Conservation (phyloP, 2,888 invertebrate genomes). For the Amblyjoppa fuscipennis region DNA sequence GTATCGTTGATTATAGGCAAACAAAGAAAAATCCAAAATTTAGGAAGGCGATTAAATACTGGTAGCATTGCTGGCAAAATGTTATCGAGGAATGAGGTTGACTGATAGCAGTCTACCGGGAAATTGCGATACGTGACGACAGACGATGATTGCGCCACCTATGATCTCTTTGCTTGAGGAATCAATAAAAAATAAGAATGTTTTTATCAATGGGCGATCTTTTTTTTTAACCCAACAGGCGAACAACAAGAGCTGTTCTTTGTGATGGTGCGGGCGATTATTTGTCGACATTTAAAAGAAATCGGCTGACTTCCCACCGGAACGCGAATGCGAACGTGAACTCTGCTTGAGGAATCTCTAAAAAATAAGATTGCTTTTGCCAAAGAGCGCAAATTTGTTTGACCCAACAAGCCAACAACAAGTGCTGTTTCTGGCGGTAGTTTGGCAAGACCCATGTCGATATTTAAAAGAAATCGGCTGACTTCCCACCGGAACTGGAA, state of each 20-base stretch:
- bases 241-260: too few species aligned
- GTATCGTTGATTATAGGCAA: background rate
- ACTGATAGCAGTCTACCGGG: background rate
- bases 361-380: too few species aligned
- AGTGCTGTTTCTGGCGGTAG: too few species aligned
- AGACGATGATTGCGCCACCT: background rate
- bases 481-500: conserved; percentile 7
- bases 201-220: too few species aligned
- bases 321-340: background rate
- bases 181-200: too few species aligned
- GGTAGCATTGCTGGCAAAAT: background rate
- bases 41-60: background rate
- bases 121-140: background rate
- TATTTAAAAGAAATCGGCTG: background rate
- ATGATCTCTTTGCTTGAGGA: background rate
- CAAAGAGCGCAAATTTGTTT: too few species aligned
- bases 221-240: too few species aligned
- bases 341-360: too few species aligned
- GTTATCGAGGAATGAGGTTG: background rate
- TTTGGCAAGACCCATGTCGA: too few species aligned
- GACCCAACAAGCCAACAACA: too few species aligned
- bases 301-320: background rate
- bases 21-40: background rate
- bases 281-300: too few species aligned
- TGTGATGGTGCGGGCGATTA: too few species aligned